Evolutionary conservation across 2,797 vertebrate species (phyloP).

Genomic region (Coreius guichenoti): DNA sequence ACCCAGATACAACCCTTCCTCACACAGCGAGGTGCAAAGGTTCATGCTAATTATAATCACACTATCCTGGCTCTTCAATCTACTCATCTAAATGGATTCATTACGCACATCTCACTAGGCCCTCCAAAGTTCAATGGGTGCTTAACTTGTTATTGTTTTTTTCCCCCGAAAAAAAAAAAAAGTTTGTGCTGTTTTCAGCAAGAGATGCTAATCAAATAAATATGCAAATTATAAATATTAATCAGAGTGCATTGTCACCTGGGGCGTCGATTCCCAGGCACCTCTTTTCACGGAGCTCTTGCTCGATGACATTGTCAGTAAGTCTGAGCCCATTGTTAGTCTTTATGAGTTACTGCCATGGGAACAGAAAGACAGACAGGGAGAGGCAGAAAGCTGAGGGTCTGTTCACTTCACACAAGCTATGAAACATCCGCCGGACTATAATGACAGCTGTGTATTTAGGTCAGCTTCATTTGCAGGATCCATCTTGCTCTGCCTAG

Average conservation of each 20-base stretch:
- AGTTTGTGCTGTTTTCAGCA: conserved; percentile 27
- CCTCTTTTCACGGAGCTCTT: conserved; percentile 64
- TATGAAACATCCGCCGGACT: conserved; percentile 47
- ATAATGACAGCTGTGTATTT: conserved; percentile 50
- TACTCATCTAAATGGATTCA: conserved; percentile 77
- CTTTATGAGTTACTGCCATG: conserved; percentile 50
- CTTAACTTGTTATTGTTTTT: conserved; percentile 63
- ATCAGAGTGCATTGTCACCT: conserved; percentile 67
- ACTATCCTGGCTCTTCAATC: conserved; percentile 65
- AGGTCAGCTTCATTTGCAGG: conserved; percentile 54
- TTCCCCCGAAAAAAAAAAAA: background rate
- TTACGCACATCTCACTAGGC: conserved; percentile 71
- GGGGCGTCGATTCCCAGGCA: conserved; percentile 63
- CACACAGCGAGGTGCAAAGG: conserved; percentile 63
- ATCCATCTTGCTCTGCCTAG: conserved; percentile 42
- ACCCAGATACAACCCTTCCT: conserved; percentile 54
- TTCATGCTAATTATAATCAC: conserved; percentile 67
- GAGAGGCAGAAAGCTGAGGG: conserved; percentile 15
- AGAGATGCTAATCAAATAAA: conserved; percentile 76
- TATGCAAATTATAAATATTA: conserved; percentile 77
- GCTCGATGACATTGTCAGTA: conserved; percentile 69
- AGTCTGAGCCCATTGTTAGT: conserved; percentile 42
- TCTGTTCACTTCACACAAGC: conserved; percentile 38
- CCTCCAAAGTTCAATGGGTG: conserved; percentile 61
- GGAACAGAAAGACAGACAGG: conserved; percentile 33